Conservation (phyloP, 2,113 vertebrate genomes). For the Carollia perspicillata region DNA sequence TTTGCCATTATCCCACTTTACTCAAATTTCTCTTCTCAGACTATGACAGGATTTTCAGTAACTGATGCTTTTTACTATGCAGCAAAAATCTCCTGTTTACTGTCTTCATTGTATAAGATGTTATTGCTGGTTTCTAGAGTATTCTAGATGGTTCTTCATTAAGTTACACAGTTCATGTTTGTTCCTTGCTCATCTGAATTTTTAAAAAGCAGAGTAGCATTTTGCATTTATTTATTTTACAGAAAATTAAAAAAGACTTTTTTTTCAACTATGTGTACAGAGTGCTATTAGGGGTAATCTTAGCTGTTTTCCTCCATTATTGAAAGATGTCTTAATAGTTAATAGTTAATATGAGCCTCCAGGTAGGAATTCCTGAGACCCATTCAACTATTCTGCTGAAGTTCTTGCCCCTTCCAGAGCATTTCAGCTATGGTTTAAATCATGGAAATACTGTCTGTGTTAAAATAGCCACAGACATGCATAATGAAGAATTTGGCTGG, state of each 20-base stretch:
- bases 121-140: neutral
- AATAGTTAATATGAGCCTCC: neutral
- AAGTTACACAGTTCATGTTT: neutral
- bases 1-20: neutral
- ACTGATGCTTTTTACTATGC: neutral
- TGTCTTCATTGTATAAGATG: neutral
- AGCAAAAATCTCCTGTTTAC: neutral
- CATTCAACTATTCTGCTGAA: neutral
- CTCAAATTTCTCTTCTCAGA: neutral
- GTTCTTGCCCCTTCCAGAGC: neutral
- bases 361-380: neutral
- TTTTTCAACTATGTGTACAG: neutral
- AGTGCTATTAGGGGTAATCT: neutral
- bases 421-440: neutral
- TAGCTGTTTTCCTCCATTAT: neutral
- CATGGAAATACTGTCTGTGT: neutral
- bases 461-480: neutral
- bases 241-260: neutral
- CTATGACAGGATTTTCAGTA: neutral
- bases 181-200: neutral
- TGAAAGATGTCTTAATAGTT: neutral
- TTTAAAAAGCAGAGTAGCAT: neutral
- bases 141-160: neutral
- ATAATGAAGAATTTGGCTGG: neutral
- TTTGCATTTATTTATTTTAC: neutral